These are phyloP conservation scores for Sarcophaga caerulescens DNA, from an alignment of 2,888 invertebrate genomes.

Conservation along the genomic window DNA sequence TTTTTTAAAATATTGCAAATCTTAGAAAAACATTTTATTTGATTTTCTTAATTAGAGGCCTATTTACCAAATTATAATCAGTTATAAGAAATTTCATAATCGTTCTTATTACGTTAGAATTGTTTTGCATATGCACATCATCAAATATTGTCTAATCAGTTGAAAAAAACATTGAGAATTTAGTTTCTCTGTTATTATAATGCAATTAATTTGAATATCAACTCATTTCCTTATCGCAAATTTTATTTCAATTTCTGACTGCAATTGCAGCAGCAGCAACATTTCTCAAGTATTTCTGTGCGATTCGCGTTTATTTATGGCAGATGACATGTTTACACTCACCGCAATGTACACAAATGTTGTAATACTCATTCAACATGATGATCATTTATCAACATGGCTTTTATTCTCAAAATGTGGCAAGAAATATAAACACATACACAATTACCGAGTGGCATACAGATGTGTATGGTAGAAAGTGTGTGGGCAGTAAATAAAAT, in stretches of 20 bases:
- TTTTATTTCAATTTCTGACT: not conserved
- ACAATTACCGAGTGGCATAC: too few relatives aligned
- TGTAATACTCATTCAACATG: constrained; percentile 41
- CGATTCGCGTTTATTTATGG: constrained; percentile 35
- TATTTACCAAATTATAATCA: not conserved
- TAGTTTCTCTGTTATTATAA: too few relatives aligned
- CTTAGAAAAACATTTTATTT: too few relatives aligned
- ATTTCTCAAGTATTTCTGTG: constrained; percentile 8
- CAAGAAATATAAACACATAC: too few relatives aligned
- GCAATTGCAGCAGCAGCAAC: not conserved
- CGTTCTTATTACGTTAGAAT: not conserved
- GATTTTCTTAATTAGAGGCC: not conserved
- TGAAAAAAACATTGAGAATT: too few relatives aligned
- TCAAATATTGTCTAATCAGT: too few relatives aligned
- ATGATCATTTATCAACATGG: constrained; percentile 28
- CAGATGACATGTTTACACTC: constrained; percentile 65
- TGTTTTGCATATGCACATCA: too few relatives aligned
- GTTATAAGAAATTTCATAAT: not conserved
- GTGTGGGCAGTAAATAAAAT: not conserved
- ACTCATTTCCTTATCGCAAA: not conserved
- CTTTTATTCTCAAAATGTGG: not conserved
- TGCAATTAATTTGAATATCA: too few relatives aligned
- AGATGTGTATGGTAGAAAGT: not conserved
- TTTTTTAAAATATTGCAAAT: too few relatives aligned
- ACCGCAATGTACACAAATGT: constrained; percentile 43